Conservation (phyloP, 2,113 vertebrate genomes). For the Brachypodius melanocephalos region DNA sequence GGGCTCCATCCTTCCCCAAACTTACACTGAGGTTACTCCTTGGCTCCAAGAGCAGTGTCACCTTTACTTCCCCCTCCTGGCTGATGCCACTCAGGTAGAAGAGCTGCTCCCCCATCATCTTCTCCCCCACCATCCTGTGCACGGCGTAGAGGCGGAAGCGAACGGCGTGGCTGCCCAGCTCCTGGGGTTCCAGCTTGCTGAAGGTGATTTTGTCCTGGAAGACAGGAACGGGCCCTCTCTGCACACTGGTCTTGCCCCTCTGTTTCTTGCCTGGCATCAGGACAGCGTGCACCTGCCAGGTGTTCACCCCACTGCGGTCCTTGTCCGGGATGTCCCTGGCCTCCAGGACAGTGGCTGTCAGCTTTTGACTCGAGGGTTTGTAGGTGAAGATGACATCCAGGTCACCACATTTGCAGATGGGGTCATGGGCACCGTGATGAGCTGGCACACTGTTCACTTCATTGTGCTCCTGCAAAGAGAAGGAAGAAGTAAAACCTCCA, state of each 20-base stretch:
- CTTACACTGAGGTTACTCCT: slow-evolving; percentile 89
- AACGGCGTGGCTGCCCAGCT: slow-evolving; percentile 78
- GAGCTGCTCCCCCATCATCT: slow-evolving; percentile 93
- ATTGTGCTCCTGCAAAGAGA: slow-evolving; percentile 70
- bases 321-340: slow-evolving; percentile 89
- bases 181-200: slow-evolving; percentile 77
- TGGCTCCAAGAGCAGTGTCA: slow-evolving; percentile 86
- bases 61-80: slow-evolving; percentile 72
- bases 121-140: slow-evolving; percentile 82
- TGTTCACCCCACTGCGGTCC: slow-evolving; percentile 85
- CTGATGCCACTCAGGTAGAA: slow-evolving; percentile 79
- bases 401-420: slow-evolving; percentile 89
- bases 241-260: slow-evolving; percentile 83
- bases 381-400: slow-evolving; percentile 85
- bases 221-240: slow-evolving; percentile 79
- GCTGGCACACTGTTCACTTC: slow-evolving; percentile 23
- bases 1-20: not conserved
- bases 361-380: slow-evolving; percentile 77
- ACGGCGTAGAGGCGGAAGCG: slow-evolving; percentile 92
- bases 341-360: slow-evolving; percentile 80
- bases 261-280: slow-evolving; percentile 91
- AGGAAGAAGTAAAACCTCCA: not conserved
- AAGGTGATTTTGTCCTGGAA: slow-evolving; percentile 91
- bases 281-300: slow-evolving; percentile 91
- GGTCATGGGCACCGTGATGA: slow-evolving; percentile 36